phyloP scores from a whole-genome alignment of 2,113 vertebrate species.

The Ia io region DNA sequence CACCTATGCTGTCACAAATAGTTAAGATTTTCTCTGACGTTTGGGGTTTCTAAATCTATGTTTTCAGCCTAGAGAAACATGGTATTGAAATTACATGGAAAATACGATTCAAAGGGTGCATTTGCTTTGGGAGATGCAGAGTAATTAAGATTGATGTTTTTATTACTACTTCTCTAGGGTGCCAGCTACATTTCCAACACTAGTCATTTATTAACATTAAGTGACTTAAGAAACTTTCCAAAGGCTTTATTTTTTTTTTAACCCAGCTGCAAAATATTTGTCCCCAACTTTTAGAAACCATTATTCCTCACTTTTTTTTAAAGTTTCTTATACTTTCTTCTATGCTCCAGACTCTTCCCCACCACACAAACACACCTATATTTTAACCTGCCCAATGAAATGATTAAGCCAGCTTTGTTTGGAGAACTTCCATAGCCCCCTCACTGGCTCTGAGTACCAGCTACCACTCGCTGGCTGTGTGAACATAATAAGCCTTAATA shows the following conservation, averaged over 20 bases:
- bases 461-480: fast-evolving
- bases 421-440: neutral
- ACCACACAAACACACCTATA: neutral
- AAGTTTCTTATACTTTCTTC: neutral
- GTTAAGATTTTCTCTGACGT: neutral
- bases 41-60: neutral
- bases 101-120: neutral
- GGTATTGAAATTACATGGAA: neutral
- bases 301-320: neutral
- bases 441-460: neutral
- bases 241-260: neutral
- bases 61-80: neutral
- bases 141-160: neutral
- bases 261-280: neutral
- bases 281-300: neutral
- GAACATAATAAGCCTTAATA: neutral
- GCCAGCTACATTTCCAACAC: neutral
- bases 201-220: neutral
- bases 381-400: neutral
- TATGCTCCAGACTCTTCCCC: neutral
- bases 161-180: neutral
- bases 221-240: neutral
- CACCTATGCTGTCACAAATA: neutral
- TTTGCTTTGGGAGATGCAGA: neutral
- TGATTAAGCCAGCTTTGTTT: neutral